A percentile compares a stretch with the other conserved stretches of the same genome.
Evolutionary conservation across 2,888 invertebrate species (phyloP).

Genomic region (Drosophila testacea): DNA sequence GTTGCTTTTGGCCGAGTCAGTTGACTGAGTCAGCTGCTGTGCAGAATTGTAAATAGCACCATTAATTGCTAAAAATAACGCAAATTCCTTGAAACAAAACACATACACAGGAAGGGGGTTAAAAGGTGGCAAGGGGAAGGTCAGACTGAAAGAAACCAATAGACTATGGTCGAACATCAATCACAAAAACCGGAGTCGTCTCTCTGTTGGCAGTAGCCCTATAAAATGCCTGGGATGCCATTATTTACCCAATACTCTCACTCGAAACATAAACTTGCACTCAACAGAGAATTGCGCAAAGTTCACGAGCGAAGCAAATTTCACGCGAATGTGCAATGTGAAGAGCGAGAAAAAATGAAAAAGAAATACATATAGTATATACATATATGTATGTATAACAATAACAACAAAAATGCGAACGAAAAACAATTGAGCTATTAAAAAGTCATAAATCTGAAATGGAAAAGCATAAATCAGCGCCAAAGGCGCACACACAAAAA

Average conservation of each 20-base stretch:
- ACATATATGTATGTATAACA: constrained; percentile 5
- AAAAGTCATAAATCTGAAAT: constrained; percentile 79
- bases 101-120: background rate
- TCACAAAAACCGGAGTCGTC: constrained; percentile 43
- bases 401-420: constrained; percentile 54
- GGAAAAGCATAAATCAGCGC: constrained; percentile 76
- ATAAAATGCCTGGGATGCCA: constrained; percentile 50
- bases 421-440: constrained; percentile 76
- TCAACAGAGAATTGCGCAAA: constrained; percentile 61
- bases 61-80: constrained; percentile 43
- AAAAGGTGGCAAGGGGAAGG: background rate
- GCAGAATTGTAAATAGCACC: constrained; percentile 24
- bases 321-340: constrained; percentile 73
- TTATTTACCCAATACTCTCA: constrained; percentile 43
- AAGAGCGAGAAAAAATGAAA: constrained; percentile 45
- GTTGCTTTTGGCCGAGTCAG: background rate
- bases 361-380: constrained; percentile 9
- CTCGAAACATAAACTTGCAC: constrained; percentile 50
- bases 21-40: constrained; percentile 44
- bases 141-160: constrained; percentile 35
- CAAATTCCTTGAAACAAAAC: constrained; percentile 38
- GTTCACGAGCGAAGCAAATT: constrained; percentile 76
- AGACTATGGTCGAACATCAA: constrained; percentile 59
- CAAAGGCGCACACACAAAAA: constrained; percentile 69
- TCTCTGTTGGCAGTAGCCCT: constrained; percentile 37